A percentile compares a stretch with the other conserved stretches of the same genome.
phyloP scores from a whole-genome alignment of 2,797 vertebrate genomes.

The Petrocephalus schoutedeni region DNA sequence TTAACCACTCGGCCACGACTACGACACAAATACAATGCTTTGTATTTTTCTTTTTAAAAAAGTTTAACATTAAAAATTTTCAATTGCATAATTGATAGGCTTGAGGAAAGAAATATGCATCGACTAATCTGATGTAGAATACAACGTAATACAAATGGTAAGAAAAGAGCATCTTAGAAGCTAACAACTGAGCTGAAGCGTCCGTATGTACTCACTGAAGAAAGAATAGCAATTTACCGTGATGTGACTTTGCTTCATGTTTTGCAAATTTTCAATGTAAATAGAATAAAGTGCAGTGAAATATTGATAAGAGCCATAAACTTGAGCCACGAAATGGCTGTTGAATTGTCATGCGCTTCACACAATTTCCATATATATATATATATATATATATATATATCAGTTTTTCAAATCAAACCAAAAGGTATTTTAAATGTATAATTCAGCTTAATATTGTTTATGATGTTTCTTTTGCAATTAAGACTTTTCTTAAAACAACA shows the following conservation, averaged over 20 bases:
- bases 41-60: neutral
- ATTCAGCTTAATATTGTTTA: neutral
- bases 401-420: neutral
- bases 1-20: constrained; percentile 62
- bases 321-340: neutral
- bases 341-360: neutral
- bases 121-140: neutral
- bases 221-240: neutral
- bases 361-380: too few species aligned
- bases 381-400: too few species aligned
- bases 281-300: neutral
- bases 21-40: constrained; percentile 16
- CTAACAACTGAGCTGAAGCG: neutral
- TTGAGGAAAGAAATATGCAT: neutral
- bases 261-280: neutral
- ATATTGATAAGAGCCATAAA: neutral
- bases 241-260: neutral
- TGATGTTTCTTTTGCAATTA: neutral
- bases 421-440: neutral
- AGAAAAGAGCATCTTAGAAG: neutral
- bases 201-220: neutral
- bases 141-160: neutral
- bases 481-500: neutral
- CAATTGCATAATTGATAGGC: neutral
- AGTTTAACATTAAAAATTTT: neutral